Percentiles rank a stretch among this genome's conserved stretches.
phyloP scores from a whole-genome alignment of 2,888 invertebrate genomes.

The Caenorhabditis sulstoni region DNA sequence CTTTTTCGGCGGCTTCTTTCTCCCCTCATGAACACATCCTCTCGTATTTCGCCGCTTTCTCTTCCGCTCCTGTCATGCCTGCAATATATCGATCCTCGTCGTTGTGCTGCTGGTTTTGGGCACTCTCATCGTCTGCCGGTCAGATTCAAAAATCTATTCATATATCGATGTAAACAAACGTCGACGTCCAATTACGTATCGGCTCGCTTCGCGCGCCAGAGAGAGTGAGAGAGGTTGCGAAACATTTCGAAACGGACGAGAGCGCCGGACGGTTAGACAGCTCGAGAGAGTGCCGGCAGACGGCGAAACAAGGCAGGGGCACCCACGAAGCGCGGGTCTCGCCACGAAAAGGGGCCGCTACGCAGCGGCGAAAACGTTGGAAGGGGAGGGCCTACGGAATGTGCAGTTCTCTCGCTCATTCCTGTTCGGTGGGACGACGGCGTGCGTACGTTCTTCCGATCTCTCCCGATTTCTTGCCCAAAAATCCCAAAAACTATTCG shows the following conservation, averaged over 20 bases:
- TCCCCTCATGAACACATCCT: background rate
- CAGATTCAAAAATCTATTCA: conserved; percentile 48
- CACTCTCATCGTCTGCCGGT: conserved; percentile 10
- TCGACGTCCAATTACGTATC: conserved; percentile 35
- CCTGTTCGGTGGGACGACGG: conserved; percentile 9
- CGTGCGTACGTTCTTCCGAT: conserved; percentile 14
- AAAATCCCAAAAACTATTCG: background rate
- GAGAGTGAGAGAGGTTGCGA: conserved; percentile 40
- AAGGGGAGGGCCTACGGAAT: background rate
- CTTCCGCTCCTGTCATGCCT: background rate
- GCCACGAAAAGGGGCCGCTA: conserved; percentile 40
- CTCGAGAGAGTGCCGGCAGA: conserved; percentile 26
- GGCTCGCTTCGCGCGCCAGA: conserved; percentile 1
- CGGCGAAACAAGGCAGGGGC: conserved; percentile 12
- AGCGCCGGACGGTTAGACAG: conserved; percentile 1
- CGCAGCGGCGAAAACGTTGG: conserved; percentile 12
- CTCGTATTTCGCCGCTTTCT: background rate
- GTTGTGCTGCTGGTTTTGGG: background rate
- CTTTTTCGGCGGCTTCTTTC: background rate
- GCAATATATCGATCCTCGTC: background rate
- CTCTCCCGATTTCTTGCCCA: background rate
- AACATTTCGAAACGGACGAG: conserved; percentile 38
- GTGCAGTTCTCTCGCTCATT: conserved; percentile 33
- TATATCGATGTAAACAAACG: conserved; percentile 50
- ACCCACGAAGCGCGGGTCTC: conserved; percentile 45